Percentiles rank a stretch among this genome's conserved stretches.
Evolutionary conservation across 2,113 vertebrate species (phyloP).

Genomic region (Dipodomys stephensi): DNA sequence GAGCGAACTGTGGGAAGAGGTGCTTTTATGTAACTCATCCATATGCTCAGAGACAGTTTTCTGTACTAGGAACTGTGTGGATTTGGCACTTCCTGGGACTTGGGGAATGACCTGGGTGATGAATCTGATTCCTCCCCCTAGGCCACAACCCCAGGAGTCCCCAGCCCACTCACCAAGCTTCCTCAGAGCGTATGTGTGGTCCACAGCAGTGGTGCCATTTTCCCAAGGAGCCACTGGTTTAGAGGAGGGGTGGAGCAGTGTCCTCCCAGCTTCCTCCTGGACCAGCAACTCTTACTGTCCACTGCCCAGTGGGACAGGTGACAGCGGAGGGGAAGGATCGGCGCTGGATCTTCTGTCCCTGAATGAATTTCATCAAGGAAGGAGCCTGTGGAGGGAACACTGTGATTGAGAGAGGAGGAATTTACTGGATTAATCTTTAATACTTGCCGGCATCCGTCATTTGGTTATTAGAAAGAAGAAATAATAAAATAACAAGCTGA

Average conservation of each 20-base stretch:
- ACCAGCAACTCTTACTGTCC: background rate
- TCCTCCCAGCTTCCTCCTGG: background rate
- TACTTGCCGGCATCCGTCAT: conserved; percentile 65
- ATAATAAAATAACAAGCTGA: conserved; percentile 71
- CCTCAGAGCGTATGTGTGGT: background rate
- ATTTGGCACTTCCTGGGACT: background rate
- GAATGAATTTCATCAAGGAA: conserved; percentile 16
- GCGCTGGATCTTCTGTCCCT: background rate
- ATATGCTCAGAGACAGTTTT: background rate
- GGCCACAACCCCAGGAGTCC: background rate
- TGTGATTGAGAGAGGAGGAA: conserved; percentile 59
- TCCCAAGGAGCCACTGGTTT: background rate
- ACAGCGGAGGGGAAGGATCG: background rate
- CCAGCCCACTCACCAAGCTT: background rate
- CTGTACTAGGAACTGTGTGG: background rate
- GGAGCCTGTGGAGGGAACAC: conserved; percentile 41
- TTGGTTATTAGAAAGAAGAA: conserved; percentile 72
- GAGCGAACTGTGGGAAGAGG: background rate
- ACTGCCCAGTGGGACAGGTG: background rate
- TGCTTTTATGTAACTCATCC: background rate
- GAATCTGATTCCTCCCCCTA: background rate
- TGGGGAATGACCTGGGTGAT: background rate
- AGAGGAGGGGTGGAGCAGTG: background rate
- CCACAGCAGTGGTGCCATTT: background rate
- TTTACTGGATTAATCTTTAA: conserved; percentile 67